phyloP scores from a whole-genome alignment of 2,797 vertebrate species.

The Phoeniculus purpureus region DNA sequence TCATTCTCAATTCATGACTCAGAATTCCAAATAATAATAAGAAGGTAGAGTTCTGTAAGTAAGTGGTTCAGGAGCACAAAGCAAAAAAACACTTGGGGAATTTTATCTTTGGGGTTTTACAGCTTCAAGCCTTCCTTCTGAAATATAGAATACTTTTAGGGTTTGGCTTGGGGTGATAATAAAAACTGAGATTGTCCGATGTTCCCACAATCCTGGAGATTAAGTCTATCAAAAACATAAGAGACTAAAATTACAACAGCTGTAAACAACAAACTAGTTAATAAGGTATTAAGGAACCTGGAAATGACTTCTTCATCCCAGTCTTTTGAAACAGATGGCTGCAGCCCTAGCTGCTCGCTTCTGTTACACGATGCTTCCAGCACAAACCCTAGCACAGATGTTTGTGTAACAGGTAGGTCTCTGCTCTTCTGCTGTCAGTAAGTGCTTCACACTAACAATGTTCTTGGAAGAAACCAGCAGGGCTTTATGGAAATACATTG shows the following conservation, averaged over 20 bases:
- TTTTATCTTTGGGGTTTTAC: background rate
- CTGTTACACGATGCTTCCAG: background rate
- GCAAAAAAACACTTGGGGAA: background rate
- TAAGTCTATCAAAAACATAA: background rate
- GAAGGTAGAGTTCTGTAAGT: background rate
- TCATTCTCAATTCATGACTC: constrained; percentile 17
- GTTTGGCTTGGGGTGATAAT: background rate
- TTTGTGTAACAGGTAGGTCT: background rate
- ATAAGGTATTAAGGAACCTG: background rate
- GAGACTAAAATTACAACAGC: background rate
- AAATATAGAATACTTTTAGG: background rate
- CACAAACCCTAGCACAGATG: background rate
- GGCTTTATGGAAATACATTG: fast-evolving
- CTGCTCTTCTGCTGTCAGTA: background rate
- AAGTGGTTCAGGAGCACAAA: background rate
- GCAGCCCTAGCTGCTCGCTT: background rate
- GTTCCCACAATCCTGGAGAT: background rate
- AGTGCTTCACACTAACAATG: background rate
- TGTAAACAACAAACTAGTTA: background rate
- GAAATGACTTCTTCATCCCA: background rate
- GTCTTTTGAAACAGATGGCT: background rate
- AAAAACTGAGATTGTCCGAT: background rate
- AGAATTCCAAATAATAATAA: background rate
- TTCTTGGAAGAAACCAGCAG: background rate
- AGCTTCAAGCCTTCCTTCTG: background rate